Evolutionary conservation across 2,113 vertebrate species (phyloP).

Genomic region (Cyanoderma ruficeps): DNA sequence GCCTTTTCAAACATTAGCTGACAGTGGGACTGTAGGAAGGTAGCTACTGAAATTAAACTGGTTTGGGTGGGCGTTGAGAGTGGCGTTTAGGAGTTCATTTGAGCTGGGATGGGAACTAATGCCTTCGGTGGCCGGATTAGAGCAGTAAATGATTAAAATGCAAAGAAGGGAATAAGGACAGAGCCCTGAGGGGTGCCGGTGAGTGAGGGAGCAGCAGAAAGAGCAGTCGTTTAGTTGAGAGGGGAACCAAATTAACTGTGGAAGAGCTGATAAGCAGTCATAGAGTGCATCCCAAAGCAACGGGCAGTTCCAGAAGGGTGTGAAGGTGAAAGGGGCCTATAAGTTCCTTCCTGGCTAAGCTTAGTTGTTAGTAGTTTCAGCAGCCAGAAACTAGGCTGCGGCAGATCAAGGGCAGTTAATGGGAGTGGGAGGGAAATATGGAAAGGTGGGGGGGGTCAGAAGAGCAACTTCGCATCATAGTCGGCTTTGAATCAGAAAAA

Average conservation of each 20-base stretch:
- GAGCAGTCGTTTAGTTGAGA: not conserved
- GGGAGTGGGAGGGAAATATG: not conserved
- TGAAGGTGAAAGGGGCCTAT: not conserved
- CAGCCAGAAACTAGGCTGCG: not conserved
- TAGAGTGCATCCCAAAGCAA: not conserved
- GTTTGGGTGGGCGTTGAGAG: not conserved
- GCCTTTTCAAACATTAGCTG: not conserved
- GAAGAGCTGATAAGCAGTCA: not conserved
- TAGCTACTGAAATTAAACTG: not conserved
- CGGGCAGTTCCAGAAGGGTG: not conserved
- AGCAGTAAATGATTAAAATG: not conserved
- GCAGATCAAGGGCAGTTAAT: not conserved
- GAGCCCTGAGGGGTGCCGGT: not conserved
- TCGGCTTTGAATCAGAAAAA: not conserved
- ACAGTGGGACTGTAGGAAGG: not conserved
- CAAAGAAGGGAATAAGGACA: not conserved
- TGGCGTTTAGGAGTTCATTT: not conserved
- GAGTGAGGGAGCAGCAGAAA: not conserved
- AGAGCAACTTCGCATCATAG: fast-evolving
- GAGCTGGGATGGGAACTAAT: not conserved
- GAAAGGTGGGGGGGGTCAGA: not conserved
- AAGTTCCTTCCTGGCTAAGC: not conserved
- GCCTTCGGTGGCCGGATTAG: not conserved
- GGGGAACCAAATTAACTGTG: not conserved
- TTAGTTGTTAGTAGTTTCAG: not conserved